Conservation (phyloP, 2,888 invertebrate genomes). For the Allolobophora icterica region DNA sequence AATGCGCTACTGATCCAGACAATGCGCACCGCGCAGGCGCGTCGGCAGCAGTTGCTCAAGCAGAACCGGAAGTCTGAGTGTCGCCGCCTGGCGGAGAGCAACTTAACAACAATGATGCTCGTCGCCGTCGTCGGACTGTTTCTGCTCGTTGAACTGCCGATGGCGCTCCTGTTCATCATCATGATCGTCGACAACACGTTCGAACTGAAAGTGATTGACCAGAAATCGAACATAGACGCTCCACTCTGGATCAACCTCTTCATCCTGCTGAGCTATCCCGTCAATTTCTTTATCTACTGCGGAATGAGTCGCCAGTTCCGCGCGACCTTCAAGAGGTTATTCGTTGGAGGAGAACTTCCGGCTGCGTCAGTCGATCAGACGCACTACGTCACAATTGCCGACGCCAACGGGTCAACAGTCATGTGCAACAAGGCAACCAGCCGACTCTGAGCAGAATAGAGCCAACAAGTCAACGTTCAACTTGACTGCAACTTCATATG, state of each 20-base stretch:
- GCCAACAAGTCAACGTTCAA: background rate
- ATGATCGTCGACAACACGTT: slow-evolving; percentile 74
- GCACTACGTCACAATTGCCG: slow-evolving; percentile 21
- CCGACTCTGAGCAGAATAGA: background rate
- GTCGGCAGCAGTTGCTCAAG: slow-evolving; percentile 78
- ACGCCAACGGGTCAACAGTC: slow-evolving; percentile 9
- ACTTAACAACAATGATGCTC: slow-evolving; percentile 56
- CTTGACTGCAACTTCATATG: background rate
- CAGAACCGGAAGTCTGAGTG: slow-evolving; percentile 71
- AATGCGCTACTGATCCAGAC: slow-evolving; percentile 86
- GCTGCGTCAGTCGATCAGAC: background rate
- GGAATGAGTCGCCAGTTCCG: slow-evolving; percentile 93
- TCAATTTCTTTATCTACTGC: slow-evolving; percentile 93
- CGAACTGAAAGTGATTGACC: slow-evolving; percentile 32
- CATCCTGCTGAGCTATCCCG: slow-evolving; percentile 87
- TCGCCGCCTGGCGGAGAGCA: slow-evolving; percentile 61
- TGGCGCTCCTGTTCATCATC: slow-evolving; percentile 69
- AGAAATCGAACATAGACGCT: slow-evolving; percentile 43
- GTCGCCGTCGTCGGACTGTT: slow-evolving; percentile 64
- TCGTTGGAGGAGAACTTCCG: slow-evolving; percentile 23
- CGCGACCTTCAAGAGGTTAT: slow-evolving; percentile 83
- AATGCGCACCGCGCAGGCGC: slow-evolving; percentile 81
- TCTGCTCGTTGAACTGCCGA: slow-evolving; percentile 67
- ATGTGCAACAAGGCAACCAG: slow-evolving; percentile 18
- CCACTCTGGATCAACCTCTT: slow-evolving; percentile 82